A percentile compares a stretch with the other conserved stretches of the same genome.
These are phyloP conservation scores for Limonius californicus DNA, from an alignment of 1,140 invertebrate genomes.

Conservation along the genomic window DNA sequence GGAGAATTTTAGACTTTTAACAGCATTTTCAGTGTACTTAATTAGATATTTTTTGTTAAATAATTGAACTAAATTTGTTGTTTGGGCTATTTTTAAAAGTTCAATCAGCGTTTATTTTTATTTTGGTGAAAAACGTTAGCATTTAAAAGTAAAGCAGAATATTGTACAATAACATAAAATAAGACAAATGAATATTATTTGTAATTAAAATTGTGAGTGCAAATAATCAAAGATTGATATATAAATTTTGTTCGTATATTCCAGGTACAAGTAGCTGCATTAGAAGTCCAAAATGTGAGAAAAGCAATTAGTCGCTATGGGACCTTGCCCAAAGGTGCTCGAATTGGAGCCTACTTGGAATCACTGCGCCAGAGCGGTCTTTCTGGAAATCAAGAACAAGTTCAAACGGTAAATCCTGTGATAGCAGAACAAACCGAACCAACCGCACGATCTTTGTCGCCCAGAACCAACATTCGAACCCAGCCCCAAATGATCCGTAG, in stretches of 20 bases:
- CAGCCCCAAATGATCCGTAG: slow-evolving; percentile 79
- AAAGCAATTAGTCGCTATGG: slow-evolving; percentile 95
- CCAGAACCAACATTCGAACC: slow-evolving; percentile 59
- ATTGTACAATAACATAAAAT: too few species aligned
- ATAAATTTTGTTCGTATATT: neutral
- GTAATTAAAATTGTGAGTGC: too few species aligned
- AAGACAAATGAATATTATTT: too few species aligned
- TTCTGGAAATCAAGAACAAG: slow-evolving; percentile 51
- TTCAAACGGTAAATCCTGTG: slow-evolving; percentile 40
- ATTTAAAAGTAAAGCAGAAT: too few species aligned
- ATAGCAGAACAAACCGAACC: slow-evolving; percentile 32
- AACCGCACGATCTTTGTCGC: slow-evolving; percentile 46
- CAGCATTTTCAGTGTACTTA: too few species aligned
- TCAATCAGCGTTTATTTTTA: too few species aligned
- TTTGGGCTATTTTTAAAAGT: too few species aligned
- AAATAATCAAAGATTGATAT: too few species aligned
- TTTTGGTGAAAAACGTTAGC: too few species aligned
- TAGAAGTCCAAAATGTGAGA: slow-evolving; percentile 96
- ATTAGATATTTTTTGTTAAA: too few species aligned
- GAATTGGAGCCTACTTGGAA: slow-evolving; percentile 93
- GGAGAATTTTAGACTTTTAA: too few species aligned
- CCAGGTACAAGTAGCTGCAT: slow-evolving; percentile 69
- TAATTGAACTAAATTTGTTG: too few species aligned
- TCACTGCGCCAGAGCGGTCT: slow-evolving; percentile 79
- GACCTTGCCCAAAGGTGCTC: slow-evolving; percentile 89